These are phyloP conservation scores for Cotesia chilonis DNA, from an alignment of 1,140 invertebrate genomes.

Conservation along the genomic window DNA sequence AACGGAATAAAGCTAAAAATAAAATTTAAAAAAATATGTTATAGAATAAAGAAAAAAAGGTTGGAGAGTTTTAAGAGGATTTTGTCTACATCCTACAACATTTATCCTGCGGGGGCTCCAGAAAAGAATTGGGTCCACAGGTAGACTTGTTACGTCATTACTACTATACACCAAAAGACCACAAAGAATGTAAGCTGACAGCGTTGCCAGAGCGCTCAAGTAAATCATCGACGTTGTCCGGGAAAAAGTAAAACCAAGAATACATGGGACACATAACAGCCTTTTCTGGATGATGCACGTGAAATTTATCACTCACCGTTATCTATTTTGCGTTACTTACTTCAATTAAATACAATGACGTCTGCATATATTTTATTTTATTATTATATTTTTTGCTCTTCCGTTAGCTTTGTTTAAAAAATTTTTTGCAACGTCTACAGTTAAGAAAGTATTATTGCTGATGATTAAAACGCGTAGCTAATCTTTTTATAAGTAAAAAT, in stretches of 20 bases:
- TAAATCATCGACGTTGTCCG: slow-evolving; percentile 55
- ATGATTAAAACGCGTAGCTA: too few relatives aligned
- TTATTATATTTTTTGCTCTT: background rate
- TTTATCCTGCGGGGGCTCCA: slow-evolving; percentile 27
- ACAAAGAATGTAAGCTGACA: slow-evolving; percentile 54
- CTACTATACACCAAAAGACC: slow-evolving; percentile 49
- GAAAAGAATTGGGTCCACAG: slow-evolving; percentile 57
- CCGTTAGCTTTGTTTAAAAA: background rate
- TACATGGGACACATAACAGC: slow-evolving; percentile 4
- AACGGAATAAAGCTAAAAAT: background rate
- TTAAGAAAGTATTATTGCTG: too few relatives aligned
- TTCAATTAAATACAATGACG: slow-evolving; percentile 26
- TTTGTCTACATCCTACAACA: slow-evolving; percentile 30
- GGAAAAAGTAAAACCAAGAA: slow-evolving; percentile 21
- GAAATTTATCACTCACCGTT: slow-evolving; percentile 38
- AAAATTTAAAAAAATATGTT: background rate
- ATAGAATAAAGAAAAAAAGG: slow-evolving; percentile 6
- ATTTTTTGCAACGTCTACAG: too few relatives aligned
- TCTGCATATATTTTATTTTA: slow-evolving; percentile 12
- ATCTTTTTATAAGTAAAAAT: too few relatives aligned
- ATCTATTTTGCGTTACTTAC: slow-evolving; percentile 27
- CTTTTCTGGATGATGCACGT: slow-evolving; percentile 23
- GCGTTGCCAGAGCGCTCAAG: slow-evolving; percentile 41
- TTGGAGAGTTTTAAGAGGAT: slow-evolving; percentile 30
- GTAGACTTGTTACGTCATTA: slow-evolving; percentile 63